A percentile compares a stretch with the other conserved stretches of the same genome.
Conservation (phyloP, 2,797 vertebrate species). For the Myoxocephalus aenaeus region DNA sequence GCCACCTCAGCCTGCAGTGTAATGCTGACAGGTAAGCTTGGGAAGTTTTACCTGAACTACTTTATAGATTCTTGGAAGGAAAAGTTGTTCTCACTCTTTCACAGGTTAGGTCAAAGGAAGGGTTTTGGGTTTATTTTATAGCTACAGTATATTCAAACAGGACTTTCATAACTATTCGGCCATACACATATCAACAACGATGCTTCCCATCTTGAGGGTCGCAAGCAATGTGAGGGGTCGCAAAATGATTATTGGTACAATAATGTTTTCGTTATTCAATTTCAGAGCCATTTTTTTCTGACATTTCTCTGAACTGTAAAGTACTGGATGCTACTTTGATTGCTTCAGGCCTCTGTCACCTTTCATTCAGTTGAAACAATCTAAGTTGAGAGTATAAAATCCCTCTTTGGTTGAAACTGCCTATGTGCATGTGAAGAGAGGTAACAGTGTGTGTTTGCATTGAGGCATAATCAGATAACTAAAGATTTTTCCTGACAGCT, state of each 20-base stretch:
- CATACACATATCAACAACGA: neutral
- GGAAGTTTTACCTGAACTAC: conserved; percentile 29
- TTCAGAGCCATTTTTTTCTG: too few relatives aligned
- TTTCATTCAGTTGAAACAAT: too few relatives aligned
- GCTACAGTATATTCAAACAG: neutral
- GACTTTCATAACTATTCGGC: neutral
- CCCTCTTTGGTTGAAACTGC: too few relatives aligned
- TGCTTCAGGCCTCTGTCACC: too few relatives aligned
- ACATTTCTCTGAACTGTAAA: too few relatives aligned
- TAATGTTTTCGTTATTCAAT: too few relatives aligned
- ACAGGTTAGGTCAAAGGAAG: neutral
- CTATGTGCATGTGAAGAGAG: too few relatives aligned
- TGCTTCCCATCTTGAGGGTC: neutral
- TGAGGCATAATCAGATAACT: neutral
- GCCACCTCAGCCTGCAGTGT: conserved; percentile 37
- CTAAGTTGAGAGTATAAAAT: too few relatives aligned
- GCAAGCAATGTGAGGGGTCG: neutral
- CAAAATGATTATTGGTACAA: neutral
- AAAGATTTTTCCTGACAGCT: neutral
- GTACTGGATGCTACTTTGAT: too few relatives aligned
- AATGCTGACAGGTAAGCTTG: conserved; percentile 27
- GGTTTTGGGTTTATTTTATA: neutral
- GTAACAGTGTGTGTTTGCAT: neutral
- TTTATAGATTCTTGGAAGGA: neutral
- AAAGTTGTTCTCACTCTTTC: neutral